Conservation (phyloP, 2,888 invertebrate genomes). For the Argynnis bischoffii region DNA sequence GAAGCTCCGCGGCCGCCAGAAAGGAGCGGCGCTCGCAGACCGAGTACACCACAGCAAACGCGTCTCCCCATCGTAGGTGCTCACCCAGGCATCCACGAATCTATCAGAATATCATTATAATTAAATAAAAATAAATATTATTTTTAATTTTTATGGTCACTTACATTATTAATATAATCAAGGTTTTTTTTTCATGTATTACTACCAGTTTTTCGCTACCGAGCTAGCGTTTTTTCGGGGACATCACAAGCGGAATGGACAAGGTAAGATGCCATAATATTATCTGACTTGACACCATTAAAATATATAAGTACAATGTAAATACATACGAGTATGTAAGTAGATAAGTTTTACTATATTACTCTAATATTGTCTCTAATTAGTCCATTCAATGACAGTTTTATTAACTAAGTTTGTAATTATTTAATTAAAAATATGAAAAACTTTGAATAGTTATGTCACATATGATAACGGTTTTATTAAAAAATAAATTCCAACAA, state of each 20-base stretch:
- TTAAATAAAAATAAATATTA: neutral
- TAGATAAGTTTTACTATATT: too few relatives aligned
- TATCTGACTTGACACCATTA: too few relatives aligned
- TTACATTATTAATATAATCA: too few relatives aligned
- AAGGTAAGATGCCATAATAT: too few relatives aligned
- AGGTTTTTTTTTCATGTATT: too few relatives aligned
- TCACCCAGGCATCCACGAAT: slow-evolving; percentile 88
- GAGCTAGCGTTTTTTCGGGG: too few relatives aligned
- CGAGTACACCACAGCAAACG: slow-evolving; percentile 91
- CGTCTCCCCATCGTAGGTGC: slow-evolving; percentile 91
- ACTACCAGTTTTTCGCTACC: too few relatives aligned
- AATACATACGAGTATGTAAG: too few relatives aligned
- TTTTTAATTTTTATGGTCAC: neutral
- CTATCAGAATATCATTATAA: slow-evolving; percentile 57
- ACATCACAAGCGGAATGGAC: too few relatives aligned
- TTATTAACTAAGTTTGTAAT: neutral
- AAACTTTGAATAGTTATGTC: slow-evolving; percentile 3
- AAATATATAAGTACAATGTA: too few relatives aligned
- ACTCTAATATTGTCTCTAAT: too few relatives aligned
- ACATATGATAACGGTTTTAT: neutral
- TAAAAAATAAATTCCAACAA: neutral
- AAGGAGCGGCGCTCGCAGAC: slow-evolving; percentile 81
- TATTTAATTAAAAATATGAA: neutral
- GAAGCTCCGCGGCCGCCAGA: slow-evolving; percentile 86
- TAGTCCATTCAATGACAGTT: too few relatives aligned